These are phyloP conservation scores for Archilochus colubris DNA, from an alignment of 2,113 vertebrate genomes.

Conservation along the genomic window DNA sequence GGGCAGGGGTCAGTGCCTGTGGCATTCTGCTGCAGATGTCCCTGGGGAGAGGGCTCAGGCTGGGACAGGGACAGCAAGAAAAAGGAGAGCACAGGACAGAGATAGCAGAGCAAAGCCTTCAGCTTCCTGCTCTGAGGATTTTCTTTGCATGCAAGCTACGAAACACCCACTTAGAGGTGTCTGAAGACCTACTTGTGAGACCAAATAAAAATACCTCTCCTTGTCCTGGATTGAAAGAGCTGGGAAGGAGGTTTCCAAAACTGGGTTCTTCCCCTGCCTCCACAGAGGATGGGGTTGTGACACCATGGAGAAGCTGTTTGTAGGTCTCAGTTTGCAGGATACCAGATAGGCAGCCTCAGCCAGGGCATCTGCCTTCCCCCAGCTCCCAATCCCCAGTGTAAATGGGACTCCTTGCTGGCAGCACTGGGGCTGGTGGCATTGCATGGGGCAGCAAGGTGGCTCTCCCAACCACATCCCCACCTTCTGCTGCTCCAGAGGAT, in stretches of 20 bases:
- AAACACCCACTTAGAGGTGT: not conserved
- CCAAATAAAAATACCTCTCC: conserved; percentile 37
- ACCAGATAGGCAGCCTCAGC: not conserved
- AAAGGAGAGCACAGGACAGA: not conserved
- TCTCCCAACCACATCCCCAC: not conserved
- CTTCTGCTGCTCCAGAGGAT: not conserved
- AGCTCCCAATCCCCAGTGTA: not conserved
- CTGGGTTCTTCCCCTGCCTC: not conserved
- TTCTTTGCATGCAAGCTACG: not conserved
- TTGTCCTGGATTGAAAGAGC: not conserved
- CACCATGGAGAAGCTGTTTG: not conserved
- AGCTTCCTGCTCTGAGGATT: not conserved
- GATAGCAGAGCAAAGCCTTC: not conserved
- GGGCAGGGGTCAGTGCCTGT: not conserved
- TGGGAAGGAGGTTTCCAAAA: conserved; percentile 50
- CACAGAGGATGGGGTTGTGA: not conserved
- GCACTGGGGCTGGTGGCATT: fast-evolving
- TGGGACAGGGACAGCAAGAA: not conserved
- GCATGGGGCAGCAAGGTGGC: fast-evolving
- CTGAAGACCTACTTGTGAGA: conserved; percentile 48
- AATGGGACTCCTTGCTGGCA: not conserved
- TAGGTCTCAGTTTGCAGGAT: not conserved
- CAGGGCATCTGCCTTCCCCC: not conserved
- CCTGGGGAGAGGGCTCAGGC: not conserved
- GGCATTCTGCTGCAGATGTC: not conserved